phyloP scores from a whole-genome alignment of 2,797 vertebrate species.

The Brachyrhaphis roseni region DNA sequence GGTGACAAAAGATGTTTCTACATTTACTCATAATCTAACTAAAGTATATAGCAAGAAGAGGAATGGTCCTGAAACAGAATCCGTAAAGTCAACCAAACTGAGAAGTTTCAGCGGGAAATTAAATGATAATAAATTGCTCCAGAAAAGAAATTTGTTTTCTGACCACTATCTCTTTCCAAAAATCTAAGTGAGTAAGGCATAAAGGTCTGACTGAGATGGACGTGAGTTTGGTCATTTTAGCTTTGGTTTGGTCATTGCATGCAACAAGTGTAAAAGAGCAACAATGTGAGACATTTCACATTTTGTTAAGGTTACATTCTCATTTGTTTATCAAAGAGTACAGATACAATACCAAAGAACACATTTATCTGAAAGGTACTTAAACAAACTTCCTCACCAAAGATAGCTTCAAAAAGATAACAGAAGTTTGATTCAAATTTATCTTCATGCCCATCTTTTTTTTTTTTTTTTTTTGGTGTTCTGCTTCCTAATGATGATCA shows the following conservation, averaged over 20 bases:
- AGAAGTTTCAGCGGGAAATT: background rate
- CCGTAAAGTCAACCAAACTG: no score
- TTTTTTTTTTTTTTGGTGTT: background rate
- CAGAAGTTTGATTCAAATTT: conserved; percentile 10
- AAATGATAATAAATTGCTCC: background rate
- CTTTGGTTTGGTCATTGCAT: background rate
- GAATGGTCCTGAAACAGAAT: background rate
- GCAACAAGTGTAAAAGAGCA: background rate
- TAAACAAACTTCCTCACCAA: background rate
- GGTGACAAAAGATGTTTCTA: background rate
- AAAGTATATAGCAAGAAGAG: background rate
- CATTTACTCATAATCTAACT: background rate
- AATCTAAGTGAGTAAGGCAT: background rate
- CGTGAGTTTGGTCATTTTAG: background rate
- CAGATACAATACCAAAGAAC: background rate
- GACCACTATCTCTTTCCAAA: background rate
- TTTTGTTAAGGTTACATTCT: background rate
- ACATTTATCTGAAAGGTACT: background rate
- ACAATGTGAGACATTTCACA: conserved; percentile 15
- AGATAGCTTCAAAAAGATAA: background rate
- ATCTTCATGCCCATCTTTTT: conserved; percentile 1
- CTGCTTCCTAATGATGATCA: conserved; percentile 17
- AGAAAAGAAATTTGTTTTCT: background rate
- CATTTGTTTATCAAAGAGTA: background rate
- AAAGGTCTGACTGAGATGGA: background rate